Base-by-base conservation (phyloP, 2,113 vertebrate species). In the Lagopus muta region DNA sequence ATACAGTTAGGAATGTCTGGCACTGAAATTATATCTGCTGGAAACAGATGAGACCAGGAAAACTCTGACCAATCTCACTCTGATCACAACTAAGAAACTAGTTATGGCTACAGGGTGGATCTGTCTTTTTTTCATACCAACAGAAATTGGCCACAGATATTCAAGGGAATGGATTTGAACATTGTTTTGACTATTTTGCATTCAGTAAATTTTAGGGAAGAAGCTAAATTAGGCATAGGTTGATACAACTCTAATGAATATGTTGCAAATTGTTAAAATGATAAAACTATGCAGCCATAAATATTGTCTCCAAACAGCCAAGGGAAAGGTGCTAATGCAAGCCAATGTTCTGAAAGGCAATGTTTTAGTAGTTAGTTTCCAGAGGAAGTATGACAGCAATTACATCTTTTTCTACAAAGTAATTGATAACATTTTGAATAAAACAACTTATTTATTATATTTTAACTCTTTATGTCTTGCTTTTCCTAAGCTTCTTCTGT, bases 201-300 rank as follows among this genome's bases (percentile, higher is more conserved):
- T 96, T 95, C 97, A 97, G 86, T 93, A 95, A 94, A 97, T 98
- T 97, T 96, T 96, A 98, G 97, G 97, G 94, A 97, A 96, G 91
- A 36, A 95, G 97, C 80, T 97, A 96, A 97, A 97, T 96, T 97
- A 97, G 83, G 85, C 89, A 97, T 96, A 97, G 92, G 58, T 96
- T 97, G 54, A 47, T 96, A 70, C 62, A 94, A 83, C 65, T 96
- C 95, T 96, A 97, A 97, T 91, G 82, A 95, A 95, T 88, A 90
- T 88, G 96, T 71, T 96, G 91, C 92, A 97, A 90, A 97, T 97
- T 30, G 97, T 97, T 96, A 97, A 97, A 97, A 96, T 96, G 27
- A 97, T 97, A 96, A 97, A 97, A 89, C 80, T 71, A 77, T 43
- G 27, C 78, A 84, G 74, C 43, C 90, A 95, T 97, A 97, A 97